phyloP scores from a whole-genome alignment of 2,797 vertebrate genomes.

The Podarcis lilfordi region DNA sequence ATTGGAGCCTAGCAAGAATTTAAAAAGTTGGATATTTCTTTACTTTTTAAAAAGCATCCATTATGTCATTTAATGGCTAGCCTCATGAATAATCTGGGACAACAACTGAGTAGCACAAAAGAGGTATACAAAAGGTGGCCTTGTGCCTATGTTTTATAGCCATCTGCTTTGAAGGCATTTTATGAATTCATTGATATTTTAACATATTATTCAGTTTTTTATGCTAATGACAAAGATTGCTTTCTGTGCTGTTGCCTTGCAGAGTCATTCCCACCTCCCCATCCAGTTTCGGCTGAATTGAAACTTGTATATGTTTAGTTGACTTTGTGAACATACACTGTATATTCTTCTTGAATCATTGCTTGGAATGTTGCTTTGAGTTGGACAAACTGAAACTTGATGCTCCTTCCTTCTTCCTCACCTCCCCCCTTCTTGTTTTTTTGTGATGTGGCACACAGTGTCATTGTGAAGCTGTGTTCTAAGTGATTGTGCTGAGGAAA shows the following conservation, averaged over 20 bases:
- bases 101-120: not conserved
- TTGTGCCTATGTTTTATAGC: not conserved
- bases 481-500: conserved; percentile 1
- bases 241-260: not conserved
- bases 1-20: not conserved
- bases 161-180: not conserved
- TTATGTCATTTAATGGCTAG: not conserved
- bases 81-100: not conserved
- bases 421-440: conserved; percentile 14
- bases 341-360: conserved; percentile 35
- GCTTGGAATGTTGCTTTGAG: conserved; percentile 63
- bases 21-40: too few relatives aligned
- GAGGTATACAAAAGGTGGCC: not conserved
- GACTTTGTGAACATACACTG: not conserved
- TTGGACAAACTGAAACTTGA: conserved; percentile 49
- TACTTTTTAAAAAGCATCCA: not conserved
- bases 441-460: conserved; percentile 22
- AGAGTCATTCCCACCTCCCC: not conserved
- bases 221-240: not conserved
- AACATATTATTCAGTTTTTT: not conserved
- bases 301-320: conserved; percentile 4
- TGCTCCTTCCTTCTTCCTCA: conserved; percentile 36
- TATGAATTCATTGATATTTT: not conserved
- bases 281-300: conserved; percentile 22
- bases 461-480: not conserved